Evolutionary conservation across 2,888 invertebrate genomes (phyloP), one percentile per base, ranked within the genome.

Genomic region (Microplitis deprimator): DNA sequence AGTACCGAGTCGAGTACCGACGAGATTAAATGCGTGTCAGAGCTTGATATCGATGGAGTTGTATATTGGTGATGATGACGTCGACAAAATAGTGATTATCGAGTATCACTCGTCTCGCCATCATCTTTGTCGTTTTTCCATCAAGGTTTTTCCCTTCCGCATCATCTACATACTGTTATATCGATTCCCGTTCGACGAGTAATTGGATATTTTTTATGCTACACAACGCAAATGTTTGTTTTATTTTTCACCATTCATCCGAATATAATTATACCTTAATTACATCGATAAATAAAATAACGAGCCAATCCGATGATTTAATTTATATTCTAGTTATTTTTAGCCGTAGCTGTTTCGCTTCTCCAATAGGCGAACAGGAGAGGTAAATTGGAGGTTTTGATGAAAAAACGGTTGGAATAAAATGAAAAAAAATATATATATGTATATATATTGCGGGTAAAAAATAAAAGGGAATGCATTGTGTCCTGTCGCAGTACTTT

Each of bases 1-100:
- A 72, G 13, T 10, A 50, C 50, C 13, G 10, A 50, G 8, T 13
- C 50, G 8, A 50, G 10, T 50, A 50, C 29, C 29, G 76, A 68
- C 69, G 73, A 76, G 78, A 76, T 79, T 79, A 79, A 79, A 79
- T 79, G 64, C 72, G 60, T 62, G 41, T 50, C 62, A 13, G 50
- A 70, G 39, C 40, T 73, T 61, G 64, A 77, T 79, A 73, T 77
- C 69, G 69, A 69, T 68, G 68, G 69, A 50, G 50, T 10, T 50
- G 50, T 50, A 50, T 50, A 40, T 13, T n/a, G 17, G 38, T 74
- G 38, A 71, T 10, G 69, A 75, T 70, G 68, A 41, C 60, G 39
- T 75, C 41, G 50, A 73, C 29, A 65, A 76, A 74, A 69, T 61
- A 39, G 67, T 74, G 65, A 74, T 70, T 74, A 77, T 60, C 38